phyloP scores from a whole-genome alignment of 2,797 vertebrate genomes.

The Pristis pectinata region DNA sequence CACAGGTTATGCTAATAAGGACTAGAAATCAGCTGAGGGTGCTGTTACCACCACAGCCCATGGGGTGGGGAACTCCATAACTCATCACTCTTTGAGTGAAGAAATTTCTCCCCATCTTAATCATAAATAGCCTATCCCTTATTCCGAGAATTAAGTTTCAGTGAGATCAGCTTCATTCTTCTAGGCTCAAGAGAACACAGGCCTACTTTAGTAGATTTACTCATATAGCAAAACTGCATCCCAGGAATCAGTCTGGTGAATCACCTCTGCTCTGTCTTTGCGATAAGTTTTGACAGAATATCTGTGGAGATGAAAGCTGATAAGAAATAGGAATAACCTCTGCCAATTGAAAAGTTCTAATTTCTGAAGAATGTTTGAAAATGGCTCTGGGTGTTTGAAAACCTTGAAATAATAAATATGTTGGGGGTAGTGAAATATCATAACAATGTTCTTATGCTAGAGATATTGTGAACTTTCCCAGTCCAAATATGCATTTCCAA shows the following conservation, averaged over 20 bases:
- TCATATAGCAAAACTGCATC: too few species aligned
- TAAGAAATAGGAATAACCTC: too few species aligned
- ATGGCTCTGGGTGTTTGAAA: neutral
- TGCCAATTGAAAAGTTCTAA: neutral
- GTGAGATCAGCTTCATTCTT: too few species aligned
- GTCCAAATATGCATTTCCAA: neutral
- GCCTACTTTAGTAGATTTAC: too few species aligned
- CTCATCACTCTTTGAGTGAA: too few species aligned
- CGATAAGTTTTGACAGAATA: neutral
- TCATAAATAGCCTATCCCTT: too few species aligned
- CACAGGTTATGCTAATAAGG: neutral
- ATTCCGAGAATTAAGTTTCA: too few species aligned
- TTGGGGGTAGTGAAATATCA: neutral
- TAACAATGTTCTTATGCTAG: neutral
- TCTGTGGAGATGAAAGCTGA: neutral
- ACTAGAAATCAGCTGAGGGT: neutral
- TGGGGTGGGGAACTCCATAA: too few species aligned
- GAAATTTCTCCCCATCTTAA: too few species aligned
- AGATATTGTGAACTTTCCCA: neutral
- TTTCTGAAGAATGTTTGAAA: neutral
- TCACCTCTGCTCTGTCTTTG: neutral
- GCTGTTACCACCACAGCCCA: neutral
- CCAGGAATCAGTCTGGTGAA: too few species aligned
- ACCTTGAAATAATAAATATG: neutral
- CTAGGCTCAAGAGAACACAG: too few species aligned